Base-by-base conservation (phyloP, 2,888 invertebrate genomes). In the Papilio gigon region DNA sequence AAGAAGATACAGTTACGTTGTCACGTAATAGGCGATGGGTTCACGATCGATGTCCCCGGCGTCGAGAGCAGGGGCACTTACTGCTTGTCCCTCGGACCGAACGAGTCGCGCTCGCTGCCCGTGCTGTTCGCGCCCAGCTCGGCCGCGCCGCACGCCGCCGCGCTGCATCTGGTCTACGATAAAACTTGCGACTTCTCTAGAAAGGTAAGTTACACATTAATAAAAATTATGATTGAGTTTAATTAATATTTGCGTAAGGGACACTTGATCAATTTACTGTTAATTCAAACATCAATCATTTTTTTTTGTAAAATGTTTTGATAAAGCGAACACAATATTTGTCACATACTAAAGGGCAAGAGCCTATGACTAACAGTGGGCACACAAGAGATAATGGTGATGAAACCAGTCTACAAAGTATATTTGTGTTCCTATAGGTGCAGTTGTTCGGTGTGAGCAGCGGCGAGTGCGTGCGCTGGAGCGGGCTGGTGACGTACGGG, bases 401-500 rank as follows among this genome's bases (percentile, higher is more conserved):
- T n/a, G n/a, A n/a, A n/a, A n/a, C n/a, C n/a, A n/a, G n/a, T n/a
- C n/a, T 9, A 35, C 11, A 35, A 35, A 2, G 33, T 35, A n/a
- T n/a, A n/a, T 17, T n/a, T 8, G n/a, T 42, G 30, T 64, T 56
- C 3, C 72, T n/a, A n/a, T n/a, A 90, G 90, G 77, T 90, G 22
- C 76, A 76, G 5, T 72, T 91, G 6, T 86, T 78, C 77, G 91
- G 89, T 0, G 84, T 86, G 64, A 77, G 76, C 11, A 77, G 82
- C 74, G 85, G 84, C 68, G 84, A 81, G 25, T 60, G 73, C 0
- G 70, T 84, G 70, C 85, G 87, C 65, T 90, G 91, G 91, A 76
- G 81, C 44, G 89, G 88, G 0, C 83, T 86, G 22, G 86, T 88
- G 70, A 90, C 89, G 74, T 88, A 88, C 80, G 90, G 89, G 35